These are phyloP conservation scores for Etheostoma perlongum DNA, from an alignment of 2,797 vertebrate species.

Conservation along the genomic window DNA sequence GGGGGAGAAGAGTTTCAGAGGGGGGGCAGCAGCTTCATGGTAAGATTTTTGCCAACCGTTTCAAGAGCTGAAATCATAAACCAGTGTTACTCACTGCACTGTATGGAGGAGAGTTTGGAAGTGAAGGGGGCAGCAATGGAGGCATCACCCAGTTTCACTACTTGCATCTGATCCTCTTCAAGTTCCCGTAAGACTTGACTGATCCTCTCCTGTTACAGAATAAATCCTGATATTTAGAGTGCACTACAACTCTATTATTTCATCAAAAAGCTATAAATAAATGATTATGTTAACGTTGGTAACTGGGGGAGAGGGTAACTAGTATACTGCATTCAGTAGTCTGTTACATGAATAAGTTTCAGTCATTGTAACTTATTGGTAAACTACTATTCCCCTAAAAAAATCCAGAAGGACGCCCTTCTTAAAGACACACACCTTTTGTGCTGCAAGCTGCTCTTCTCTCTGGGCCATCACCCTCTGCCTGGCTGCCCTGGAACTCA, in stretches of 20 bases:
- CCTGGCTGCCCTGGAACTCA: constrained; percentile 87
- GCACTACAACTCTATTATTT: background rate
- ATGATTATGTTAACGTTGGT: background rate
- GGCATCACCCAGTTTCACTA: constrained; percentile 97
- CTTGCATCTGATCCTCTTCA: constrained; percentile 94
- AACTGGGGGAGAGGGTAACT: background rate
- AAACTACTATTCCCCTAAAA: background rate
- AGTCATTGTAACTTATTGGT: background rate
- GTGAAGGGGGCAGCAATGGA: constrained; percentile 98
- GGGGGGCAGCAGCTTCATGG: background rate
- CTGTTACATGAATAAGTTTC: background rate
- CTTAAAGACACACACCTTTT: constrained; percentile 84
- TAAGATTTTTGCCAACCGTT: constrained; percentile 5
- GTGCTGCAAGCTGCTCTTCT: constrained; percentile 92
- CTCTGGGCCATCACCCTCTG: constrained; percentile 88
- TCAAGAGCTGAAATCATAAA: constrained; percentile 4
- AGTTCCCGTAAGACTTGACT: constrained; percentile 94
- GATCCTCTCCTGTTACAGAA: constrained; percentile 89
- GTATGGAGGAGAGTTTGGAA: constrained; percentile 97
- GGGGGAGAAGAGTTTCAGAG: constrained; percentile 13
- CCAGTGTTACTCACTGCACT: constrained; percentile 92
- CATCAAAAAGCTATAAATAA: background rate
- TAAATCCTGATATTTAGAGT: constrained; percentile 33
- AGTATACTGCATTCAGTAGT: background rate
- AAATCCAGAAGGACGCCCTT: background rate